These are phyloP conservation scores for Galbula dea DNA, from an alignment of 2,113 vertebrate species.

Conservation along the genomic window DNA sequence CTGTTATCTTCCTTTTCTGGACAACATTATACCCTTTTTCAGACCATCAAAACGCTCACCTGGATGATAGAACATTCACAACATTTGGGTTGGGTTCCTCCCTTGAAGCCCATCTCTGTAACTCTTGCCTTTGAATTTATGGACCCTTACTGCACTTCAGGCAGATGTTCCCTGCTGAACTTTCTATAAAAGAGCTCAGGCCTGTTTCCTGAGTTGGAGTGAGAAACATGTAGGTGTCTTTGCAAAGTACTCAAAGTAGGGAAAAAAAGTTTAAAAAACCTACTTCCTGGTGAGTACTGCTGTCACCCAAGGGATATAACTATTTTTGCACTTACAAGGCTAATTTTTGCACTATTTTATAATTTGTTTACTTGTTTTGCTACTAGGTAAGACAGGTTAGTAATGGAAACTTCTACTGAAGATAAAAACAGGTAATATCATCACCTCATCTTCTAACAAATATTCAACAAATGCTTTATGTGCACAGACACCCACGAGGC, in stretches of 20 bases:
- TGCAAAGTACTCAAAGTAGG: neutral
- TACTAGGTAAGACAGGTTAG: neutral
- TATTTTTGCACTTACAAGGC: neutral
- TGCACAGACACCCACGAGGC: neutral
- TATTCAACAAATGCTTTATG: neutral
- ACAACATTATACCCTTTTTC: neutral
- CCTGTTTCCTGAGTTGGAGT: neutral
- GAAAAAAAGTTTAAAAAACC: neutral
- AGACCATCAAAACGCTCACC: neutral
- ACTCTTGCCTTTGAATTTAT: neutral
- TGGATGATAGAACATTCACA: neutral
- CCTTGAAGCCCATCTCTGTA: neutral
- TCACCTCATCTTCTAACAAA: neutral
- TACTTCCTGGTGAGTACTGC: neutral
- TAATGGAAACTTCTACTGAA: neutral
- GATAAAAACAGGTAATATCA: neutral
- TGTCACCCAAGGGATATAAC: neutral
- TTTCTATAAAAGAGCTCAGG: neutral
- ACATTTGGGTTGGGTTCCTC: accelerated
- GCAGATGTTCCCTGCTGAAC: neutral
- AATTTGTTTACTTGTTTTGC: neutral
- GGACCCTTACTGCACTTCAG: neutral
- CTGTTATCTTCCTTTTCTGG: neutral
- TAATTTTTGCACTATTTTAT: neutral
- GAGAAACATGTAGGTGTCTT: slow-evolving; percentile 30